These are phyloP conservation scores for Mesoligia furuncula DNA, from an alignment of 2,888 invertebrate genomes.

Conservation along the genomic window DNA sequence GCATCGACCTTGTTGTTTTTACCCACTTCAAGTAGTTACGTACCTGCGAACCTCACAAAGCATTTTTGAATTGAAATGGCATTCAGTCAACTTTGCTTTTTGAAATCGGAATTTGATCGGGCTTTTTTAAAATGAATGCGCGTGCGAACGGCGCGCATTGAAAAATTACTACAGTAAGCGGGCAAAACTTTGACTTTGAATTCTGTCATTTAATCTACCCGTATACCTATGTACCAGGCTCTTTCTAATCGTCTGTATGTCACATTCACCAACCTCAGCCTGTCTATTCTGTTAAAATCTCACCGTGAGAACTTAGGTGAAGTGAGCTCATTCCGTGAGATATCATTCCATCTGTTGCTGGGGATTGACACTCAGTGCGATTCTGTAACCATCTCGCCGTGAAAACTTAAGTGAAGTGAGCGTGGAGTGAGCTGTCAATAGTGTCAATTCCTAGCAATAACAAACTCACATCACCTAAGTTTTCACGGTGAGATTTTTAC, in stretches of 20 bases:
- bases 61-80: slow-evolving; percentile 2
- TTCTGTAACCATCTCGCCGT: no score
- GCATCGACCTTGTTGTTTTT: not conserved
- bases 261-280: not conserved
- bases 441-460: no score
- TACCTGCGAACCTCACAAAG: not conserved
- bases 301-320: not conserved
- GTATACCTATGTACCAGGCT: not conserved
- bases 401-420: no score
- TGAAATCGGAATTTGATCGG: not conserved
- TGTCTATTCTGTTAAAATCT: not conserved
- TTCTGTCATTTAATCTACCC: not conserved
- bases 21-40: not conserved
- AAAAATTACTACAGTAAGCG: not conserved
- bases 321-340: no score
- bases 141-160: no score
- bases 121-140: no score
- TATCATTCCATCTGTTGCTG: no score
- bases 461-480: no score
- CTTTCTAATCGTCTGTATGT: not conserved
- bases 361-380: no score
- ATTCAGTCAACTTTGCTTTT: slow-evolving; percentile 1
- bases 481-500: no score
- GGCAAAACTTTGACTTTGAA: not conserved
- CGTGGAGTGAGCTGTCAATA: no score